phyloP scores from a whole-genome alignment of 2,797 vertebrate genomes.

The Gadopsis marmoratus region DNA sequence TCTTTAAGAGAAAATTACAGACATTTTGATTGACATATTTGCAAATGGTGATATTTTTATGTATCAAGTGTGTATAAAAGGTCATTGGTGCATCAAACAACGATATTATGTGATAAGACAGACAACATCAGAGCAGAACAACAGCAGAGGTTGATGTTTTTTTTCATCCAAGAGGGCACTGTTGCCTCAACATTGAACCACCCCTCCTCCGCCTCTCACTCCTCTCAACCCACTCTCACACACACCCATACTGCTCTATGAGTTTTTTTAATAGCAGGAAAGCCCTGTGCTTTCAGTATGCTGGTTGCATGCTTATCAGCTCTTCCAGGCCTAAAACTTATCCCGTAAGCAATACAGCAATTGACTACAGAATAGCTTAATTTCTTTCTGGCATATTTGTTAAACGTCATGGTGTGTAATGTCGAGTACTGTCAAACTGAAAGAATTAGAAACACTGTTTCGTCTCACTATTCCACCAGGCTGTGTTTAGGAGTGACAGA shows the following conservation, averaged over 20 bases:
- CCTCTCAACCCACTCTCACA: conserved; percentile 4
- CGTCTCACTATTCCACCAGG: conserved; percentile 26
- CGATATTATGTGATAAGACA: conserved; percentile 10
- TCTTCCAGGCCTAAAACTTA: conserved; percentile 66
- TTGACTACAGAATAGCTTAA: conserved; percentile 68
- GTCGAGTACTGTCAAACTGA: conserved; percentile 46
- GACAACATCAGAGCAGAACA: conserved; percentile 10
- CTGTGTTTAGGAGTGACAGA: conserved; percentile 47
- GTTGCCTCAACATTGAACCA: conserved; percentile 56
- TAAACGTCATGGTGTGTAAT: conserved; percentile 57
- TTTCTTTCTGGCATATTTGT: conserved; percentile 58
- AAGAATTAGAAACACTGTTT: conserved; percentile 55
- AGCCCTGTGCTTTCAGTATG: conserved; percentile 62
- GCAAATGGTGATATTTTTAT: background rate
- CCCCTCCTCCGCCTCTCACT: background rate
- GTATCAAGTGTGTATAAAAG: background rate
- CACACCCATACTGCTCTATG: conserved; percentile 32
- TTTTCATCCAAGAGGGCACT: conserved; percentile 62
- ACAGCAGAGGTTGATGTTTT: conserved; percentile 15
- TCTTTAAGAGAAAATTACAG: background rate
- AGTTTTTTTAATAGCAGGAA: conserved; percentile 60
- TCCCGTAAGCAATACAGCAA: conserved; percentile 66
- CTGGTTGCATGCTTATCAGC: conserved; percentile 72
- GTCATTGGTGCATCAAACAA: background rate
- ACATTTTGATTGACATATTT: background rate